Conservation (phyloP, 2,888 invertebrate genomes). For the Scelioninae gen. 1 region DNA sequence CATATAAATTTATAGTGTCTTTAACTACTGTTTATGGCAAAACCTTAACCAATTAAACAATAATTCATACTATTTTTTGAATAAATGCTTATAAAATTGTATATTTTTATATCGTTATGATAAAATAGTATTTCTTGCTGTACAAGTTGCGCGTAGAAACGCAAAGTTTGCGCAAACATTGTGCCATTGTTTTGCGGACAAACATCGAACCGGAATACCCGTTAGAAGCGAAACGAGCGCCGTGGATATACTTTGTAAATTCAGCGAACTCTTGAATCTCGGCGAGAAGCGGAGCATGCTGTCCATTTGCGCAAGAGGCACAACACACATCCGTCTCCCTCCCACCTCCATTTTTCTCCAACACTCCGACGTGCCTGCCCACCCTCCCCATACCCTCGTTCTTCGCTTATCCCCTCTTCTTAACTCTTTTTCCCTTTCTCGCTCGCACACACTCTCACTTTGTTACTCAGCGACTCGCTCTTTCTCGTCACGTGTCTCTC, state of each 20-base stretch:
- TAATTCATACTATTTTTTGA: too few relatives aligned
- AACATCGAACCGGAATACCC: constrained; percentile 58
- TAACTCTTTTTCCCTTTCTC: constrained; percentile 19
- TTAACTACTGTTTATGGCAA: too few relatives aligned
- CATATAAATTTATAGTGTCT: too few relatives aligned
- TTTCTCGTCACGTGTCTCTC: constrained; percentile 69
- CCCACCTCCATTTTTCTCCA: constrained; percentile 56
- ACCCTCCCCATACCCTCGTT: neutral
- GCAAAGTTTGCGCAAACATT: constrained; percentile 17
- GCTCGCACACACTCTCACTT: constrained; percentile 50
- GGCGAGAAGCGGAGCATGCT: constrained; percentile 64
- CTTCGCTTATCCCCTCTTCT: neutral
- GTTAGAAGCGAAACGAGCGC: constrained; percentile 63
- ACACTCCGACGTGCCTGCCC: constrained; percentile 25
- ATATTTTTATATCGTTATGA: too few relatives aligned
- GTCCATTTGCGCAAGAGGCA: constrained; percentile 62
- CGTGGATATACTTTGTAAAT: constrained; percentile 66
- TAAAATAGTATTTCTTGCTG: too few relatives aligned
- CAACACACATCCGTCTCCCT: constrained; percentile 63
- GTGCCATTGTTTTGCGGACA: constrained; percentile 30
- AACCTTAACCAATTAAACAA: too few relatives aligned
- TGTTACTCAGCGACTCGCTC: constrained; percentile 63
- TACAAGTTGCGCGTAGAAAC: too few relatives aligned
- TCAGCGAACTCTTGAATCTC: constrained; percentile 65
- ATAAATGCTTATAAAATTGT: too few relatives aligned